Evolutionary conservation across 2,797 vertebrate genomes (phyloP).

Genomic region (Hemitrygon akajei): DNA sequence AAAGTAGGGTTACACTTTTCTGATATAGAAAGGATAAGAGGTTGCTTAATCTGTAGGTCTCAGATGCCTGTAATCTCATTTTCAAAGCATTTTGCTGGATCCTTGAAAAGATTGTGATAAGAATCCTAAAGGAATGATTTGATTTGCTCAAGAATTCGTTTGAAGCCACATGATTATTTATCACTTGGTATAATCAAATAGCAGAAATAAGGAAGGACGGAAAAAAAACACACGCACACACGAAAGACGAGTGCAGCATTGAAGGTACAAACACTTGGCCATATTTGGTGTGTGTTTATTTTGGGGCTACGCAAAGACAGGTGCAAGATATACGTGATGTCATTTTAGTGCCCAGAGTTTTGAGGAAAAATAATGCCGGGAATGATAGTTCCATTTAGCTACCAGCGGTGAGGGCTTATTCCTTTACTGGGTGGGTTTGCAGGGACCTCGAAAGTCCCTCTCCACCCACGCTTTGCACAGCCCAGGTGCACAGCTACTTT

Average conservation of each 20-base stretch:
- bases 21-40: neutral
- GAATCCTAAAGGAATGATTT: neutral
- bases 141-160: neutral
- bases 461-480: conserved; percentile 43
- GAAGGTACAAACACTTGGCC: conserved; percentile 20
- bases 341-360: neutral
- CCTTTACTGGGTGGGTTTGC: neutral
- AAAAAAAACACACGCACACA: conserved; percentile 23
- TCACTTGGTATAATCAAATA: conserved; percentile 11
- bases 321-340: neutral
- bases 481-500: conserved; percentile 59
- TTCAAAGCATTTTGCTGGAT: neutral
- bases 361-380: neutral
- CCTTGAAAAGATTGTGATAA: neutral
- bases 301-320: conserved; percentile 33
- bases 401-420: conserved; percentile 21
- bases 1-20: neutral
- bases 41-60: neutral
- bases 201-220: neutral
- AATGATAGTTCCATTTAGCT: neutral
- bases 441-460: neutral
- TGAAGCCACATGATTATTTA: neutral
- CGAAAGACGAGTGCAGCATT: conserved; percentile 16
- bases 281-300: conserved; percentile 26
- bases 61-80: neutral